Conservation (phyloP, 2,888 invertebrate species). For the Diaprepes abbreviatus region DNA sequence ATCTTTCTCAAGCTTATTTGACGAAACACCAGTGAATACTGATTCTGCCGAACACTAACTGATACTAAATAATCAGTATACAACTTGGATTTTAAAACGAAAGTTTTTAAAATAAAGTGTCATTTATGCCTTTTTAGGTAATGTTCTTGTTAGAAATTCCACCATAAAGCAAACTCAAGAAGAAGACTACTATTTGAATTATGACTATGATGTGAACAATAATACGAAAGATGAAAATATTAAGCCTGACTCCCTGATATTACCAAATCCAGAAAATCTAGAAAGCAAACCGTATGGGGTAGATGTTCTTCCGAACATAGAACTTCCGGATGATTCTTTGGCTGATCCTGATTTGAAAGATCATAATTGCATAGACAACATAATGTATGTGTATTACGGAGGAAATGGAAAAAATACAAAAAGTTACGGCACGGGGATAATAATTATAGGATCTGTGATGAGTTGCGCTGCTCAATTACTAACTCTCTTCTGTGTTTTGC, state of each 20-base stretch:
- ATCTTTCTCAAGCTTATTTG: too few relatives aligned
- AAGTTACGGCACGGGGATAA: conserved; percentile 70
- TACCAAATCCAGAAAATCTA: conserved; percentile 64
- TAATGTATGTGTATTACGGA: conserved; percentile 80
- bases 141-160: conserved; percentile 25
- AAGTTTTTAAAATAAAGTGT: too few relatives aligned
- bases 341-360: conserved; percentile 77
- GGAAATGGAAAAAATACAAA: conserved; percentile 69
- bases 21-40: too few relatives aligned
- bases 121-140: too few relatives aligned
- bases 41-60: too few relatives aligned
- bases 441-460: conserved; percentile 68
- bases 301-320: conserved; percentile 68
- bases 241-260: conserved; percentile 62
- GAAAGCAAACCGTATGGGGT: conserved; percentile 63
- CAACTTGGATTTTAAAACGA: too few relatives aligned
- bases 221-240: conserved; percentile 57
- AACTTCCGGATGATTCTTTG: conserved; percentile 74
- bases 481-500: conserved; percentile 67
- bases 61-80: too few relatives aligned
- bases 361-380: conserved; percentile 80
- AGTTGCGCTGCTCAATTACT: conserved; percentile 70
- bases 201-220: conserved; percentile 64
- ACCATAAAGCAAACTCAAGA: conserved; percentile 45
- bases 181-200: conserved; percentile 65